Evolutionary conservation across 1,140 invertebrate species (phyloP).

Genomic region (Artemia franciscana): DNA sequence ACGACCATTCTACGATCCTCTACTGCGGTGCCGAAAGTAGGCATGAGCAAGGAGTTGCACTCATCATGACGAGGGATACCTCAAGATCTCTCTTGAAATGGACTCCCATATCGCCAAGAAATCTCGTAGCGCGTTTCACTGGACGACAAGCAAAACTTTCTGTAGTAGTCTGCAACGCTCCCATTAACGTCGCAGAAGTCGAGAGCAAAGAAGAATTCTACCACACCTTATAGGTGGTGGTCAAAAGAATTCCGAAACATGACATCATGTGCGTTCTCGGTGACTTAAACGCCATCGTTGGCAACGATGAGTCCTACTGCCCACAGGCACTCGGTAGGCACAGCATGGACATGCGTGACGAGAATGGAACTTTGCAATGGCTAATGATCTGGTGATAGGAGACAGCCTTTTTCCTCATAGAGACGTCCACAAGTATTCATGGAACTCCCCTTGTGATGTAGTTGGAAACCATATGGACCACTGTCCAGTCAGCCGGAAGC

Average conservation of each 20-base stretch:
- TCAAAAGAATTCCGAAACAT: neutral
- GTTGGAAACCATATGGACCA: neutral
- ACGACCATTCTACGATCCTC: neutral
- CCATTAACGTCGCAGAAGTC: neutral
- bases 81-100: neutral
- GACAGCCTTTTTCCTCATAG: neutral
- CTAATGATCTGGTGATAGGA: neutral
- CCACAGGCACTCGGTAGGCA: neutral
- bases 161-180: neutral
- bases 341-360: neutral
- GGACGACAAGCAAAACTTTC: neutral
- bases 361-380: neutral
- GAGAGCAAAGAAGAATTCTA: neutral
- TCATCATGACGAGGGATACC: neutral
- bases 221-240: neutral
- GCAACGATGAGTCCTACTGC: neutral
- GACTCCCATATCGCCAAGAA: neutral
- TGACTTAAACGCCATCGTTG: neutral
- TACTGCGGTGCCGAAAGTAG: neutral
- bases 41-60: neutral
- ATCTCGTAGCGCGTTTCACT: neutral
- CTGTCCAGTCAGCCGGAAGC: neutral
- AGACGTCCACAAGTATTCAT: neutral
- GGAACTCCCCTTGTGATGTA: neutral
- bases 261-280: neutral